Percentiles rank a stretch among this genome's conserved stretches.
Evolutionary conservation across 2,113 vertebrate species (phyloP).

Genomic region (Sialia sialis): DNA sequence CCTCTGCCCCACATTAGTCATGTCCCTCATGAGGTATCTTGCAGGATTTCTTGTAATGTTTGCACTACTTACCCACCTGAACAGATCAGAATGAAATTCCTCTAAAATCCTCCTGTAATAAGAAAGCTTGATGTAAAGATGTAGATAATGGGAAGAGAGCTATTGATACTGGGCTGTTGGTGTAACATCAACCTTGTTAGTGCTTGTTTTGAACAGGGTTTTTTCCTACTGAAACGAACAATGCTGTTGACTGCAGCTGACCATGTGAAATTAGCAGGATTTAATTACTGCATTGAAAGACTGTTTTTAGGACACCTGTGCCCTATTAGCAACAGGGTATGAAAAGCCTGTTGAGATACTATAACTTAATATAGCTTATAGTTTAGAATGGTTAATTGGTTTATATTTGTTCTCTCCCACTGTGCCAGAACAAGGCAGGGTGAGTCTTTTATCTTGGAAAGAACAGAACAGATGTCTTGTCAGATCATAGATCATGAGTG

Average conservation of each 20-base stretch:
- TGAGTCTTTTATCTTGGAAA: conserved; percentile 56
- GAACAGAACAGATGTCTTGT: conserved; percentile 75
- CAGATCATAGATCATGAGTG: conserved; percentile 71
- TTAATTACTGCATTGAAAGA: conserved; percentile 36
- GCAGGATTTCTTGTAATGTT: neutral
- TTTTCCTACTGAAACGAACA: neutral
- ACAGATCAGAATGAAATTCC: neutral
- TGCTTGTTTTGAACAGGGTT: neutral
- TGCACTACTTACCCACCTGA: neutral
- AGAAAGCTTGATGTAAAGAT: neutral
- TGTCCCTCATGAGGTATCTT: neutral
- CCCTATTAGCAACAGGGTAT: conserved; percentile 41
- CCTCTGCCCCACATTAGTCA: neutral
- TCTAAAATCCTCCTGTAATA: neutral
- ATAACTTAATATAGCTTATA: conserved; percentile 69
- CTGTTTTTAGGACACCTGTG: conserved; percentile 63
- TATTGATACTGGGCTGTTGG: neutral
- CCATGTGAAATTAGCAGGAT: neutral
- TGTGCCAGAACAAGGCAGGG: conserved; percentile 58
- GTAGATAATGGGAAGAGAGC: neutral
- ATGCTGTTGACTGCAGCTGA: neutral
- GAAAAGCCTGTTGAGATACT: conserved; percentile 67
- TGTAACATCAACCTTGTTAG: neutral
- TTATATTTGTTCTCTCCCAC: conserved; percentile 60
- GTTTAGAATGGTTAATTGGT: conserved; percentile 72